Percentiles rank a stretch among this genome's conserved stretches.
These are phyloP conservation scores for Acleris emargana DNA, from an alignment of 2,888 invertebrate genomes.

Conservation along the genomic window DNA sequence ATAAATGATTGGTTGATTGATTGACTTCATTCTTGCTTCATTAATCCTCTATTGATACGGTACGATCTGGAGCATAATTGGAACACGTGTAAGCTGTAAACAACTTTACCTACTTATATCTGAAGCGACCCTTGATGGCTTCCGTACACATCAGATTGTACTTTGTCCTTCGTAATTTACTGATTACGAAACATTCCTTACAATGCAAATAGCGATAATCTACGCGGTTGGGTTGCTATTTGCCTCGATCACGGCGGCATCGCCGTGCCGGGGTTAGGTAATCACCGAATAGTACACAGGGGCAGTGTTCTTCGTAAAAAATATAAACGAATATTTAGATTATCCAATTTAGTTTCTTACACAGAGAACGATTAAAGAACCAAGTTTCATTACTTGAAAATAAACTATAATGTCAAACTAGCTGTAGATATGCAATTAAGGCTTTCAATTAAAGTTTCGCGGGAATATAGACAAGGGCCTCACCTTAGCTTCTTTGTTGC, in stretches of 20 bases:
- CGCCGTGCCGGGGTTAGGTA: too few relatives aligned
- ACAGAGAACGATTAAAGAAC: neutral
- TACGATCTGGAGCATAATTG: neutral
- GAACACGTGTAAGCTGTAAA: neutral
- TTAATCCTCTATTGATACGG: conserved; percentile 16
- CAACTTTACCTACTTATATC: too few relatives aligned
- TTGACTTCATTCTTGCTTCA: neutral
- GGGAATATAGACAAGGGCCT: conserved; percentile 3
- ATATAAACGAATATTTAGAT: neutral
- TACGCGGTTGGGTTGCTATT: too few relatives aligned
- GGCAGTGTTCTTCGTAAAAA: conserved; percentile 3
- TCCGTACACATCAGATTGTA: conserved; percentile 8
- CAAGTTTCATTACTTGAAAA: too few relatives aligned
- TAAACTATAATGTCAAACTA: too few relatives aligned
- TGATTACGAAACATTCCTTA: too few relatives aligned
- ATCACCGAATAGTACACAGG: neutral
- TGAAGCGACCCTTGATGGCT: neutral
- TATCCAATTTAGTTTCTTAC: too few relatives aligned
- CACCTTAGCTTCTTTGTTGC: conserved; percentile 68
- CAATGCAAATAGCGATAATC: too few relatives aligned
- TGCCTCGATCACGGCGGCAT: neutral
- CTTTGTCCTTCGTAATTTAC: neutral
- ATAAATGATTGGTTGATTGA: too few relatives aligned
- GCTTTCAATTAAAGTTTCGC: too few relatives aligned
- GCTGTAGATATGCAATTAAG: too few relatives aligned